A percentile compares a stretch with the other conserved stretches of the same genome.
Evolutionary conservation across 2,113 vertebrate species (phyloP).

Genomic region (Lutjanus erythropterus): DNA sequence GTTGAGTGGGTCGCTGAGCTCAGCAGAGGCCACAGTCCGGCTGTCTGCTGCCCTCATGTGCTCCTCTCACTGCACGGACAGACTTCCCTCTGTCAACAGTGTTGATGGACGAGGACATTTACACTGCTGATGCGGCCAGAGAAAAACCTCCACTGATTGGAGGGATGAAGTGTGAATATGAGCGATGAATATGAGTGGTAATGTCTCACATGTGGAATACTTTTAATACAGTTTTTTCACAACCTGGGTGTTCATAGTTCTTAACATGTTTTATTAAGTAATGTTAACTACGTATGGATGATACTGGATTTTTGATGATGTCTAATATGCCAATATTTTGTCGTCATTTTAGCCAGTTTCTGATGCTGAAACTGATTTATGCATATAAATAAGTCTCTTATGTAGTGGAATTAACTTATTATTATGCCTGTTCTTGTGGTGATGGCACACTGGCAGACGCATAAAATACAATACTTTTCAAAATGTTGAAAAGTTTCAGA

Average conservation of each 20-base stretch:
- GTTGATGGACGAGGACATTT: constrained; percentile 48
- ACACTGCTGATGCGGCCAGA: constrained; percentile 33
- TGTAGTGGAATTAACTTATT: no score
- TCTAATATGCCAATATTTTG: no score
- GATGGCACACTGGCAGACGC: no score
- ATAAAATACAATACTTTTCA: no score
- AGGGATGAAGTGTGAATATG: constrained; percentile 22
- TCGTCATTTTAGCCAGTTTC: no score
- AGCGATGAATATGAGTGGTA: not conserved
- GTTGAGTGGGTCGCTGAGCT: constrained; percentile 44
- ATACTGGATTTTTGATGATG: no score
- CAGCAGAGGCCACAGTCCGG: constrained; percentile 51
- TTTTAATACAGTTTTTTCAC: not conserved
- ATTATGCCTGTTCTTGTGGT: no score
- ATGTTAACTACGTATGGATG: no score
- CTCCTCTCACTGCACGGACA: constrained; percentile 29
- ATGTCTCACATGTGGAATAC: not conserved
- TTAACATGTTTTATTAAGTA: no score
- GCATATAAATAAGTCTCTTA: no score
- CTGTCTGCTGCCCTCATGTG: constrained; percentile 75
- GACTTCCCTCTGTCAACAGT: constrained; percentile 41
- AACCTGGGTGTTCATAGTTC: not conserved
- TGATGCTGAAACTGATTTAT: no score
- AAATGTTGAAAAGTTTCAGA: no score
- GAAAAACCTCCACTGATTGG: not conserved